These are phyloP conservation scores for Lindbergichthys nudifrons DNA, from an alignment of 2,797 vertebrate species.

Conservation along the genomic window DNA sequence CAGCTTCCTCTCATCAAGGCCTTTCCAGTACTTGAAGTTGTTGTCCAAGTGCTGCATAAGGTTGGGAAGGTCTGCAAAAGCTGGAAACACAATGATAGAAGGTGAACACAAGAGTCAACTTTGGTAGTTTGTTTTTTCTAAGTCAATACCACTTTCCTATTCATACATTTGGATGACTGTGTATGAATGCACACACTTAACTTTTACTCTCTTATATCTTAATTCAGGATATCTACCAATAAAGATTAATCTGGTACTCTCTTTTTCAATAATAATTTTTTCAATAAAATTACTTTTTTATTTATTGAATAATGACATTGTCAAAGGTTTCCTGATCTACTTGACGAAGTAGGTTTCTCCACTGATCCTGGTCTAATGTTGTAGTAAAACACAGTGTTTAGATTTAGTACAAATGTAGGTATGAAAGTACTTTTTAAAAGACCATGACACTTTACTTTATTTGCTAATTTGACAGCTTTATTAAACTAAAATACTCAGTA, in stretches of 20 bases:
- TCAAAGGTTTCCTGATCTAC: not conserved
- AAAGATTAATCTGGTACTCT: not conserved
- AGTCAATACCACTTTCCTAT: not conserved
- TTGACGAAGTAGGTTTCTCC: not conserved
- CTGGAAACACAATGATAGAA: constrained; percentile 74
- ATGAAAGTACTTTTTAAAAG: not conserved
- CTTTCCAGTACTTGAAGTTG: constrained; percentile 99
- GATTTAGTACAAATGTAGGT: not conserved
- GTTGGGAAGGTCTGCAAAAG: constrained; percentile 95
- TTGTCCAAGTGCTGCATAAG: constrained; percentile 97
- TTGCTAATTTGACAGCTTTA: not conserved
- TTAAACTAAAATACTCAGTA: not conserved
- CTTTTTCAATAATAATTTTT: not conserved
- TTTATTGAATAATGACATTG: not conserved
- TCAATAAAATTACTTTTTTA: too few species aligned
- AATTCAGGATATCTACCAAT: not conserved
- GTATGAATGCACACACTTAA: not conserved
- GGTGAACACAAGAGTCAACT: not conserved
- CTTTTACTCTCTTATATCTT: not conserved
- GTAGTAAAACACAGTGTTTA: too few species aligned
- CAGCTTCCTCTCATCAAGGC: constrained; percentile 92
- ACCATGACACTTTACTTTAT: not conserved
- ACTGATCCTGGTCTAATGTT: not conserved
- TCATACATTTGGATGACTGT: not conserved
- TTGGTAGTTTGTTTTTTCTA: not conserved